A percentile compares a stretch with the other conserved stretches of the same genome.
These are phyloP conservation scores for Vireo altiloquus DNA, from an alignment of 2,113 vertebrate species.

Conservation along the genomic window DNA sequence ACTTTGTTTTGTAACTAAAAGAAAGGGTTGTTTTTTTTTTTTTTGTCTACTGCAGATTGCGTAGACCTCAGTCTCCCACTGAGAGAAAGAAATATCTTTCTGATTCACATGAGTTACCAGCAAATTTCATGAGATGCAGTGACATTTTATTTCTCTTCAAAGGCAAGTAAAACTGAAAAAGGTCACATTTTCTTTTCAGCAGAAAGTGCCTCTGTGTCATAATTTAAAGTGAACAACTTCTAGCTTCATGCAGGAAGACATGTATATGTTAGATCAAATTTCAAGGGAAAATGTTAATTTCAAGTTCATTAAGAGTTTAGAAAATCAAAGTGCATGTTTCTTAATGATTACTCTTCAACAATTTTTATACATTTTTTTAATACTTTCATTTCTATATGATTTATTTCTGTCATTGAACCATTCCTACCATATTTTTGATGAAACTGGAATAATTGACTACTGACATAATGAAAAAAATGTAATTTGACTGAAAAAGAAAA, in stretches of 20 bases:
- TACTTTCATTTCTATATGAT: not conserved
- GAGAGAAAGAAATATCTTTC: not conserved
- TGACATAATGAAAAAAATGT: not conserved
- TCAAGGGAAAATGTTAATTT: not conserved
- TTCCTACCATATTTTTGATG: not conserved
- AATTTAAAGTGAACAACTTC: not conserved
- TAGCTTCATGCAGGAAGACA: not conserved
- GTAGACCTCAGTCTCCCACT: not conserved
- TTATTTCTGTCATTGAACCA: not conserved
- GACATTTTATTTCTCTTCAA: slow-evolving; percentile 34
- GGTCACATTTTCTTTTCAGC: not conserved
- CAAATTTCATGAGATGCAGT: not conserved
- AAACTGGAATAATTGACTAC: not conserved
- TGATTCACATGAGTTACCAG: not conserved
- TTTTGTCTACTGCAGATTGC: not conserved
- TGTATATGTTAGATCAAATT: not conserved
- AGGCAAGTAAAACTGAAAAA: slow-evolving; percentile 14
- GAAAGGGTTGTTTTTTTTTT: not conserved
- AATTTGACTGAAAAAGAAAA: not conserved
- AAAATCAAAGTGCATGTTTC: not conserved
- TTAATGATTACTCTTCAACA: not conserved
- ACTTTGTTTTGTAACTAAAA: not conserved
- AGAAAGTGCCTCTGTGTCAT: not conserved
- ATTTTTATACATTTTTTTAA: not conserved
- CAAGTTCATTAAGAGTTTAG: not conserved